These are phyloP conservation scores for Epistrophe grossulariae DNA, from an alignment of 2,888 invertebrate genomes.

Conservation along the genomic window DNA sequence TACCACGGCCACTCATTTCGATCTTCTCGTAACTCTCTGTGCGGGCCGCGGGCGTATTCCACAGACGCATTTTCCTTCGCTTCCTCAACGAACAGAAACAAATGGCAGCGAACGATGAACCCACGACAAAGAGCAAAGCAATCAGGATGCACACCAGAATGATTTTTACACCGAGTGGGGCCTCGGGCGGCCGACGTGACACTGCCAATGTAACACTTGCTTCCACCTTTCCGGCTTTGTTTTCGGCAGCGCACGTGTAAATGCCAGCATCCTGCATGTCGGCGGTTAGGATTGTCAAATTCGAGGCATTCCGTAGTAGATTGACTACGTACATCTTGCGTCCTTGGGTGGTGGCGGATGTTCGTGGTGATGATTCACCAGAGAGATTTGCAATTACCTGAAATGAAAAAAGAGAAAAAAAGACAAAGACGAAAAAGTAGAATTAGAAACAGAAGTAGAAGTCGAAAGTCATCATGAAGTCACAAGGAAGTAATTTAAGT, in stretches of 20 bases:
- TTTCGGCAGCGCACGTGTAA: conserved; percentile 92
- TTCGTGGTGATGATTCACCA: conserved; percentile 80
- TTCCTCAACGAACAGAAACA: conserved; percentile 86
- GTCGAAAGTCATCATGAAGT: conserved; percentile 11
- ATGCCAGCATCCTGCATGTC: conserved; percentile 91
- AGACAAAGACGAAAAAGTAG: no score
- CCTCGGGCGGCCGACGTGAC: conserved; percentile 87
- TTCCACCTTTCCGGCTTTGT: conserved; percentile 91
- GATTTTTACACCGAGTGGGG: conserved; percentile 86
- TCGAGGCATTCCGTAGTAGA: conserved; percentile 88
- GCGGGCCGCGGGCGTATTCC: conserved; percentile 84
- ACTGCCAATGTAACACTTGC: conserved; percentile 90
- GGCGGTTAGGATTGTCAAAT: conserved; percentile 89
- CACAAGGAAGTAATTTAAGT: conserved; percentile 46
- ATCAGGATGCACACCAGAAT: conserved; percentile 89
- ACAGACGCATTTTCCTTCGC: conserved; percentile 86
- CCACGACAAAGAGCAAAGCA: conserved; percentile 88
- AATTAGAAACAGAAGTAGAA: not conserved
- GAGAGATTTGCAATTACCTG: conserved; percentile 86
- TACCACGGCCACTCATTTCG: conserved; percentile 87
- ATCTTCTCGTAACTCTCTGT: conserved; percentile 91
- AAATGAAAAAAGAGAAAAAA: conserved; percentile 3
- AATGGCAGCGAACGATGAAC: conserved; percentile 88
- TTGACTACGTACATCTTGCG: conserved; percentile 88
- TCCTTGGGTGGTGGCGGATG: conserved; percentile 84